phyloP scores from a whole-genome alignment of 2,113 vertebrate species.

The Egretta garzetta region DNA sequence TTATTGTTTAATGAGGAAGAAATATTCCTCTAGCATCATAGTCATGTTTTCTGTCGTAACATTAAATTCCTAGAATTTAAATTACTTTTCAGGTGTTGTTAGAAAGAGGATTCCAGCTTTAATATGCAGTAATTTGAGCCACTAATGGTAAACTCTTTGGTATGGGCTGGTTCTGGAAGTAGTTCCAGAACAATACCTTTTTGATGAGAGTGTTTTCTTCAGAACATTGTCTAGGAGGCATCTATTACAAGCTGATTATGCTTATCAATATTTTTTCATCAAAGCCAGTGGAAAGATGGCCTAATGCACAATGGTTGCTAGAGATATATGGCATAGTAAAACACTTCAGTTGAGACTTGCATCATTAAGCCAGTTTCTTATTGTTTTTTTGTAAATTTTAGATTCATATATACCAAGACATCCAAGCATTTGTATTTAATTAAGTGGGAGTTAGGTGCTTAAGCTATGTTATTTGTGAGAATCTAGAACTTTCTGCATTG shows the following conservation, averaged over 20 bases:
- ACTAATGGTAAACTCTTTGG: not conserved
- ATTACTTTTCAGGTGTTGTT: not conserved
- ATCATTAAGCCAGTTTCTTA: not conserved
- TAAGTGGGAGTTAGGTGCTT: not conserved
- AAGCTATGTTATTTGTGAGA: not conserved
- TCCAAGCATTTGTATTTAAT: not conserved
- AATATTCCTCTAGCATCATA: not conserved
- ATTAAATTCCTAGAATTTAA: not conserved
- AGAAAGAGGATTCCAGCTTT: not conserved
- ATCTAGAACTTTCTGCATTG: not conserved
- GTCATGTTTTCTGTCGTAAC: not conserved
- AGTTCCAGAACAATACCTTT: not conserved
- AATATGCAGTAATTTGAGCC: not conserved
- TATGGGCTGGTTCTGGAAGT: not conserved
- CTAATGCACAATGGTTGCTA: not conserved
- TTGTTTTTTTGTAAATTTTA: not conserved
- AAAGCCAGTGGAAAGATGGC: not conserved
- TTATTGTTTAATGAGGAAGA: not conserved
- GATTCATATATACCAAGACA: not conserved
- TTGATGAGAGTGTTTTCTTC: not conserved
- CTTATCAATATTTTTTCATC: not conserved
- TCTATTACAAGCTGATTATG: not conserved
- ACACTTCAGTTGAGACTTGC: not conserved
- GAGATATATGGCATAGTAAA: not conserved
- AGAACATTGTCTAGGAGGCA: not conserved